Evolutionary conservation across 2,113 vertebrate species (phyloP), one percentile per base, ranked within the genome.

Genomic region (Otis tarda): DNA sequence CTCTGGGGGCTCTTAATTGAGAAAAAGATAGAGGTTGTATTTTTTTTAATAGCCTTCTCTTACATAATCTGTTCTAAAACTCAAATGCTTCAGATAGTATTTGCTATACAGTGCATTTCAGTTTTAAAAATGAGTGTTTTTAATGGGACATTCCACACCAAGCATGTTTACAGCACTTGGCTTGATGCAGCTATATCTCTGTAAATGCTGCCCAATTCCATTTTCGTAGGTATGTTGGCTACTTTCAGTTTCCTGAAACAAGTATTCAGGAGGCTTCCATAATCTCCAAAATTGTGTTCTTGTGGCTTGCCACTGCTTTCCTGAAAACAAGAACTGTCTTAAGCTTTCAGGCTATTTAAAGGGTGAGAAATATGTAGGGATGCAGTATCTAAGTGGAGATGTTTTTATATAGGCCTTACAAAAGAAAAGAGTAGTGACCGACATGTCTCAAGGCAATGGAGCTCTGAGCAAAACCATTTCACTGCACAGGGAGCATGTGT

Each of bases 371-470:
- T 31, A 30, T 0, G 2, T 4, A 37, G 33, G 31, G 20, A 37
- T 53, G 55, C 15, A 33, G 14, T 35, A 61, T 22, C 43, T 57
- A 52, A 25, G 33, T 2, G 6, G 64, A 85, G 30, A 49, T 30
- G 27, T 64, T 84, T 61, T 27, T 76, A 1, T 31, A 30, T 37
- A 50, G 45, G 57, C 52, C 47, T 63, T 49, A 35, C 4, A 39
- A 61, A 82, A 41, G n/a, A 41, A 61, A 65, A 61, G 21, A 49
- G 9, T 49, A 15, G n/a, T 6, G 39, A 64, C n/a, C 20, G 17
- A 35, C 0, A 0, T 1, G 1, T 43, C 31, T 27, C 0, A 5
- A 52, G 41, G 43, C 0, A 4, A 12, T 1, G 2, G 18, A n/a
- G 24, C 47, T 45, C 53, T 2, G 0, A 55, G 80, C 22, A 84